These are phyloP conservation scores for Chloebia gouldiae DNA, from an alignment of 2,113 vertebrate species.

Conservation along the genomic window DNA sequence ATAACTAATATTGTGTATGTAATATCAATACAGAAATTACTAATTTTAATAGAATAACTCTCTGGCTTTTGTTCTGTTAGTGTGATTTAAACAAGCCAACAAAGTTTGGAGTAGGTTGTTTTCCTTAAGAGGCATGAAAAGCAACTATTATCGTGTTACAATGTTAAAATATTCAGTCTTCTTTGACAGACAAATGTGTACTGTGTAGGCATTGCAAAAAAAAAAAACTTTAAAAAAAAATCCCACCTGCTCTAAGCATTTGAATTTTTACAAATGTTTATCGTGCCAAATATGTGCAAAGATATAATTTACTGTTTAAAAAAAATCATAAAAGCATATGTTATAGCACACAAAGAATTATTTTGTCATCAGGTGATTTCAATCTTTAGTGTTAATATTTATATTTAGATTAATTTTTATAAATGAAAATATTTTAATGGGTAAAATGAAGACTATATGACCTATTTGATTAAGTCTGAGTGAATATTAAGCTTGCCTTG, in stretches of 20 bases:
- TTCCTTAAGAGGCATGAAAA: constrained; percentile 80
- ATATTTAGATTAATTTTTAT: constrained; percentile 83
- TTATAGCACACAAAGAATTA: constrained; percentile 76
- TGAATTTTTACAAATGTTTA: constrained; percentile 77
- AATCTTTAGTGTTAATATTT: constrained; percentile 82
- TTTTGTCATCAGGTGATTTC: constrained; percentile 82
- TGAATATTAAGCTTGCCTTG: constrained; percentile 72
- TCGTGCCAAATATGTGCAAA: constrained; percentile 81
- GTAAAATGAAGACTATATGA: constrained; percentile 62
- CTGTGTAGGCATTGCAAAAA: constrained; percentile 79
- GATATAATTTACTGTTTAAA: constrained; percentile 76
- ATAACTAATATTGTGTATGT: constrained; percentile 66
- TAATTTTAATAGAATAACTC: constrained; percentile 66
- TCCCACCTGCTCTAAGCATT: constrained; percentile 66
- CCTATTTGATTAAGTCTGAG: constrained; percentile 64
- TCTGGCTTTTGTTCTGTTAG: constrained; percentile 70
- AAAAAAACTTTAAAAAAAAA: neutral
- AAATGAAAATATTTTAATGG: constrained; percentile 81
- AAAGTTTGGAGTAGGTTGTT: constrained; percentile 70
- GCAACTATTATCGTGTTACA: constrained; percentile 71
- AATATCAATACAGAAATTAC: constrained; percentile 58
- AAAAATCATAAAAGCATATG: constrained; percentile 70
- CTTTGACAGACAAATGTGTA: constrained; percentile 75
- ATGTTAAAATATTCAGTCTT: constrained; percentile 76
- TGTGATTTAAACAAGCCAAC: constrained; percentile 70